Base-by-base conservation (phyloP, 1,140 invertebrate genomes). In the Apolygus lucorum region DNA sequence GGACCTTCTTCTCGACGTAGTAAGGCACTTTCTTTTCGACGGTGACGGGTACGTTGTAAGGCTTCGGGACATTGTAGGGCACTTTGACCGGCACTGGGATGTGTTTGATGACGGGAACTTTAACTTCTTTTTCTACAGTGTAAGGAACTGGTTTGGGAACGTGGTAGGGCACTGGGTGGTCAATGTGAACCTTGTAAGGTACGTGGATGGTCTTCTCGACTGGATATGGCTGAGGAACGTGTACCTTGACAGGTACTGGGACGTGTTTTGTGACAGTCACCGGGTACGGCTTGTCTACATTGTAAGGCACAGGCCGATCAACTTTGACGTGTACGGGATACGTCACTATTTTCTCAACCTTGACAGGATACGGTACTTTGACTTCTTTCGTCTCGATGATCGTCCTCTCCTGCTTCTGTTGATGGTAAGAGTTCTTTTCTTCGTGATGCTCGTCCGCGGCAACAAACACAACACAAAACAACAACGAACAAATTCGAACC, bases 371-470 rank as follows among this genome's bases (percentile, higher is more conserved):
- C n/a, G n/a, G n/a, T n/a, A n/a, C n/a, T n/a, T n/a, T n/a, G n/a
- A n/a, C 85, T 52, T 86, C 86, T 78, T 90, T 89, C 42, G 87
- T 82, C 11, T 89, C 78, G 42, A 87, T 88, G 74, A 89, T 79
- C 68, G 87, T 89, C 77, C 86, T 90, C n/a, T n/a, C n/a, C n/a
- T n/a, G n/a, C n/a, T n/a, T n/a, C n/a, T n/a, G n/a, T n/a, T n/a
- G n/a, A n/a, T n/a, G n/a, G n/a, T n/a, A n/a, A n/a, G n/a, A n/a
- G n/a, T n/a, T n/a, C n/a, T n/a, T n/a, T n/a, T n/a, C n/a, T n/a
- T n/a, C n/a, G n/a, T n/a, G n/a, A n/a, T n/a, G n/a, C n/a, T n/a
- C n/a, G n/a, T n/a, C n/a, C n/a, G n/a, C 11, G 25, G 17, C 11
- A 63, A 11, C 22, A 63, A 63, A 13, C 8, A 13, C 8, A 66